These are phyloP conservation scores for Pheosia tremula DNA, from an alignment of 2,888 invertebrate genomes.

Conservation along the genomic window DNA sequence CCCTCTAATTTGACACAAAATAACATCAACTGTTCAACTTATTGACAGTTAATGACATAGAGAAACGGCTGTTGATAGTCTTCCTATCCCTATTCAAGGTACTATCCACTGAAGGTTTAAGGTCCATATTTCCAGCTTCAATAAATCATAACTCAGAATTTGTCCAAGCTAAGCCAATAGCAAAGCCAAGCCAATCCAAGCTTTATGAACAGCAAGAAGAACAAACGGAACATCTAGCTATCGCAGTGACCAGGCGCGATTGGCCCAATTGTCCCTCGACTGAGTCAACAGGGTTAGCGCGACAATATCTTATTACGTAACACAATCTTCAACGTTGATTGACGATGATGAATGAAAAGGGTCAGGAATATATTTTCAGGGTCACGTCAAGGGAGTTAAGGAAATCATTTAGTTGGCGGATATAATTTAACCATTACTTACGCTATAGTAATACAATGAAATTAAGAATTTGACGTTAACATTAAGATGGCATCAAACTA, in stretches of 20 bases:
- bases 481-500: too few species aligned
- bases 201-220: conserved; percentile 29
- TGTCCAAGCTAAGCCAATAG: conserved; percentile 9
- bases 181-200: conserved; percentile 16
- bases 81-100: too few species aligned
- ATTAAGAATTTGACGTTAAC: too few species aligned
- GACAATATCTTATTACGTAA: conserved; percentile 30
- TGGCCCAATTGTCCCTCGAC: conserved; percentile 32
- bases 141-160: too few species aligned
- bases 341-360: conserved; percentile 5
- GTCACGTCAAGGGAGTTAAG: neutral
- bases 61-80: too few species aligned
- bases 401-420: neutral
- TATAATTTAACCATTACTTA: too few species aligned
- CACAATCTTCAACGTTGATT: conserved; percentile 24
- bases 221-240: conserved; percentile 30
- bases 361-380: neutral
- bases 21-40: too few species aligned
- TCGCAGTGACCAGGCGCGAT: conserved; percentile 33
- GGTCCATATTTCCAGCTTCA: too few species aligned
- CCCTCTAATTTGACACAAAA: too few species aligned
- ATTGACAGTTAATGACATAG: too few species aligned
- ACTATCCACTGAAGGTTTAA: too few species aligned
- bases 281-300: conserved; percentile 42
- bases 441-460: too few species aligned